phyloP scores from a whole-genome alignment of 1,140 invertebrate genomes.

The Leucophenga varia region DNA sequence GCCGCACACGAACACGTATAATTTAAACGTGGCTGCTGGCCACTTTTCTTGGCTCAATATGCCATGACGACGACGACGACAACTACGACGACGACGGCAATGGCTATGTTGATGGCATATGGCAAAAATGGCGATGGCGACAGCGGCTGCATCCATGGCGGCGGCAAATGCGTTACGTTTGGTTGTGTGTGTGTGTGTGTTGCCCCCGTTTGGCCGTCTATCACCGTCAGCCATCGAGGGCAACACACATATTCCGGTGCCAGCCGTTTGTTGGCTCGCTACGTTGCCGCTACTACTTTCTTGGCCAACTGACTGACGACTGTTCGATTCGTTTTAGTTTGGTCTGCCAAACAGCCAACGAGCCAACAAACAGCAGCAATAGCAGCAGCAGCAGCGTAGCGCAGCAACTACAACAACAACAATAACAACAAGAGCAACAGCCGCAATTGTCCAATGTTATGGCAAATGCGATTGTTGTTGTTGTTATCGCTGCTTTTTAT shows the following conservation, averaged over 20 bases:
- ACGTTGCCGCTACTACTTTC: constrained; percentile 55
- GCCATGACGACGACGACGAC: no score
- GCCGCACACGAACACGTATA: no score
- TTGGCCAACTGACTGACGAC: constrained; percentile 56
- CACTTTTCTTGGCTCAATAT: constrained; percentile 55
- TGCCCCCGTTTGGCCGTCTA: no score
- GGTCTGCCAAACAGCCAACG: constrained; percentile 49
- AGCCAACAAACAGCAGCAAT: constrained; percentile 10
- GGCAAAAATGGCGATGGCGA: neutral
- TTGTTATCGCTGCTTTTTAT: constrained; percentile 34
- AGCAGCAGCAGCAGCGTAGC: constrained; percentile 1
- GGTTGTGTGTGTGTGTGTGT: no score
- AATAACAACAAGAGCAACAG: no score
- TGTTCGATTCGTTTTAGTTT: constrained; percentile 28
- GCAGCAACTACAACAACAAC: neutral
- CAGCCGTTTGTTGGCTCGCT: constrained; percentile 51
- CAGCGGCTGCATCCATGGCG: constrained; percentile 17
- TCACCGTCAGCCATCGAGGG: no score
- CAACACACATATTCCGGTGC: constrained; percentile 38
- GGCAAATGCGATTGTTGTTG: constrained; percentile 21
- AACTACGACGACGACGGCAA: constrained; percentile 11
- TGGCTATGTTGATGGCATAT: no score
- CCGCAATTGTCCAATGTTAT: no score
- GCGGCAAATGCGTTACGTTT: no score
- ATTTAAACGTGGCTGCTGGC: constrained; percentile 22